Evolutionary conservation across 2,113 vertebrate genomes (phyloP), one percentile per base, ranked within the genome.

Genomic region (Hipposideros armiger): DNA sequence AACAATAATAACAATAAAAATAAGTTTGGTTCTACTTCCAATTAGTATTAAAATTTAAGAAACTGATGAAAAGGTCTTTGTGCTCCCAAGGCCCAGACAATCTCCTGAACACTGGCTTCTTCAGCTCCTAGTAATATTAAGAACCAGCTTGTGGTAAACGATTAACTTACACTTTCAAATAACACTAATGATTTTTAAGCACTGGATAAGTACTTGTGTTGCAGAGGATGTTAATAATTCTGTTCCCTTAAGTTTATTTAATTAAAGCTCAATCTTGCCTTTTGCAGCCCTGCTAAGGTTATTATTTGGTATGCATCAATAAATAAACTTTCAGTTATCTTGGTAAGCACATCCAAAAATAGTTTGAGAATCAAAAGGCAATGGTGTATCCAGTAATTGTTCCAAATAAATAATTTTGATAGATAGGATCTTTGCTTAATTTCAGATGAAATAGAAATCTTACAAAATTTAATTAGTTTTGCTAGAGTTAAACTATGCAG

Each of bases 281-380:
- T 98, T 97, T 97, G 93, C 87, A 97, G 96, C 76, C 82, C 84
- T 87, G 94, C 95, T 97, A 97, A 98, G 95, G 96, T 97, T 97
- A 90, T 72, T 98, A 98, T 97, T 98, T 98, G 98, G 95, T 97
- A 98, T 98, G 98, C 96, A 97, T 98, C 97, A 97, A 96, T 98
- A 98, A 98, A 98, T 98, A 98, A 98, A 98, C 95, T 98, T 98
- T 97, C 87, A 98, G 95, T 98, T 98, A 97, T 98, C 97, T 97
- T 98, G 95, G 97, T 92, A 96, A 98, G 96, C 89, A 97, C 85
- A 97, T 94, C 94, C 94, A 97, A 98, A 98, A 97, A 97, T 96
- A 97, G 88, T 88, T 95, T 92, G 95, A 98, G 96, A 97, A 88
- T 97, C 80, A 97, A 98, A 98, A 98, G 95, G 88, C 97, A 97